Evolutionary conservation across 2,113 vertebrate species (phyloP), one percentile per base, ranked within the genome.

Genomic region (Nothocercus julius): DNA sequence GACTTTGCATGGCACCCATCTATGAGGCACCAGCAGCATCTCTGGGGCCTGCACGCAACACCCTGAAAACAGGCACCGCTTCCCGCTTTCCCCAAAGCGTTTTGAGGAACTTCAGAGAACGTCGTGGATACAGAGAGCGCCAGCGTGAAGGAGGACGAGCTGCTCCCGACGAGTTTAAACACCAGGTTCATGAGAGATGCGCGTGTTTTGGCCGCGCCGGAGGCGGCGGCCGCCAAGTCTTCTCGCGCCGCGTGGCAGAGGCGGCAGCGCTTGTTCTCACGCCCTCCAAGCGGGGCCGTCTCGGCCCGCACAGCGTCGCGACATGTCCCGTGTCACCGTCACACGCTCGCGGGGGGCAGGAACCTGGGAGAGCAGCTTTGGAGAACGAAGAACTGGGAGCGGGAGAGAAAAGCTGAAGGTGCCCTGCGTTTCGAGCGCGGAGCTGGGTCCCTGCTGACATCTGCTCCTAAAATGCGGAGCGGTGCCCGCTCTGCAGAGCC

Each of bases 221-320:
- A 47, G 5, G 59, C 81, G 16, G 51, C 2, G 6, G 45, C 54
- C 61, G 28, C 67, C 8, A 14, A 40, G 85, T 73, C 61, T 32
- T 7, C 61, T 32, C 7, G 14, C 79, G 81, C 85, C 67, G 80
- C 36, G 45, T 16, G 40, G 30, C 61, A 17, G 70, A 62, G 2
- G 61, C 82, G 38, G 94, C 91, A 69, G 79, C 88, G 54, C 90
- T 82, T 59, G 68, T 70, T 83, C 87, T 72, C 80, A 5, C 45
- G 5, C 66, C 51, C 83, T 44, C 90, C 75, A 87, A 70, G 94
- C 89, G 86, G 93, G 88, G 96, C 90, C 90, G 85, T 79, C 82
- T 20, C 45, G 20, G 76, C 61, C 85, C 22, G 92, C 76, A 24
- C 28, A 14, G 70, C 84, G 85, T 75, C 18, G 30, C 1, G 63